phyloP scores from a whole-genome alignment of 1,140 invertebrate species.

The Armadillidium nasatum region DNA sequence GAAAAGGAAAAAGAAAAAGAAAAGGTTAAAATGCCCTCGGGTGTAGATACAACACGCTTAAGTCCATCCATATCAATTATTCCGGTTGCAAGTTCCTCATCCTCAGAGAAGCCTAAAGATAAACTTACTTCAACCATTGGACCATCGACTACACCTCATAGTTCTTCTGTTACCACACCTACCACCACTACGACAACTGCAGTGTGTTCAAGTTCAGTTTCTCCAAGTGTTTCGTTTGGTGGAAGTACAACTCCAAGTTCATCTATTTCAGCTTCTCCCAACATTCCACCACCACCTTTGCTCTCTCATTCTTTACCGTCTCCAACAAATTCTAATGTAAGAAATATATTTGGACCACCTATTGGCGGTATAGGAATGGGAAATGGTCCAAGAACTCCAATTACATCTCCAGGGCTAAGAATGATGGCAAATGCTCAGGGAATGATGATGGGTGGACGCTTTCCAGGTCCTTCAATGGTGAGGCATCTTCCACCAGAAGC shows the following conservation, averaged over 20 bases:
- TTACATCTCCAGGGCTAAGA: conserved; percentile 19
- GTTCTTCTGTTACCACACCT: conserved; percentile 12
- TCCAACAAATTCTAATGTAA: conserved; percentile 17
- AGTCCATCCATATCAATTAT: conserved; percentile 42
- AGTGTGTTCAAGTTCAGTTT: background rate
- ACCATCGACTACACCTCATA: conserved; percentile 24
- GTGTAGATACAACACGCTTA: conserved; percentile 36
- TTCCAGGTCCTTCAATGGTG: background rate
- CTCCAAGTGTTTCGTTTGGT: conserved; percentile 26
- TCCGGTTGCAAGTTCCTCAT: conserved; percentile 29
- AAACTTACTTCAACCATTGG: conserved; percentile 27
- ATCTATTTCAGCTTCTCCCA: background rate
- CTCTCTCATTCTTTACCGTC: conserved; percentile 36
- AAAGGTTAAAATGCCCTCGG: conserved; percentile 41
- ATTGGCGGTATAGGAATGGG: conserved; percentile 25
- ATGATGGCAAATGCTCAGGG: background rate
- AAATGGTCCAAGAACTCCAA: background rate
- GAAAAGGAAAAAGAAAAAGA: conserved; percentile 40
- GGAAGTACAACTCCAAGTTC: conserved; percentile 9
- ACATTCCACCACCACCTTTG: conserved; percentile 35
- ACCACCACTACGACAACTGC: background rate
- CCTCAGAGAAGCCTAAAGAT: conserved; percentile 28
- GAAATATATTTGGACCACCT: conserved; percentile 37
- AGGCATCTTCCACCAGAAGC: conserved; percentile 49
- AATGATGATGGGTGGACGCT: background rate